Conservation (phyloP, 2,113 vertebrate species). For the Rhabdornis inornatus region DNA sequence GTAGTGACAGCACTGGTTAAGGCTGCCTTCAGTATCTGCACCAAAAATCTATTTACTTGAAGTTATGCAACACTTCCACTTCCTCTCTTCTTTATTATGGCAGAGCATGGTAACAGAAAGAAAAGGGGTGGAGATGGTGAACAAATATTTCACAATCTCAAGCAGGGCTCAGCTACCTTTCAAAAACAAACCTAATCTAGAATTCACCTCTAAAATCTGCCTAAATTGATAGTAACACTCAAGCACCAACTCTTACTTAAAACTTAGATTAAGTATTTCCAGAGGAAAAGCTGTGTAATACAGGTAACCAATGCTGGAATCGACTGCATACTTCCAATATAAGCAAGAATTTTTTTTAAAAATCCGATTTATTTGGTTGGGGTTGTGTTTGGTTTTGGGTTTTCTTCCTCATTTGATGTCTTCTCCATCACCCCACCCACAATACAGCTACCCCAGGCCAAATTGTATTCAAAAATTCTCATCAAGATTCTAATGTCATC, state of each 20-base stretch:
- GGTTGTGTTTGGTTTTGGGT: background rate
- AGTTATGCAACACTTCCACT: conserved; percentile 8
- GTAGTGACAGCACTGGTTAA: background rate
- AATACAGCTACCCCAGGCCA: accelerated
- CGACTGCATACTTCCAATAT: background rate
- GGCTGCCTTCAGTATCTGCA: background rate
- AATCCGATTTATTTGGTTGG: background rate
- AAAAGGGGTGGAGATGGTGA: background rate
- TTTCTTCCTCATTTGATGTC: background rate
- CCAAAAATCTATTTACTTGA: background rate
- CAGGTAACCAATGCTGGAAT: background rate
- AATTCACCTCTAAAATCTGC: background rate
- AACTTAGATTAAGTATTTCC: background rate
- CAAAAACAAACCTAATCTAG: background rate
- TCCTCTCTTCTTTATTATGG: background rate
- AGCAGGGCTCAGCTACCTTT: background rate
- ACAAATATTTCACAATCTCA: background rate
- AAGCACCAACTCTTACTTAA: background rate
- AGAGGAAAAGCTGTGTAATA: background rate
- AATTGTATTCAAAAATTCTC: background rate
- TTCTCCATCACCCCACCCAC: background rate
- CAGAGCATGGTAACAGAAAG: background rate
- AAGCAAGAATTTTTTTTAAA: background rate
- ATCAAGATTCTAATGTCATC: background rate
- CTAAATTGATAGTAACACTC: background rate